These are phyloP conservation scores for Phataginus tricuspis DNA, from an alignment of 2,797 vertebrate genomes.

Conservation along the genomic window DNA sequence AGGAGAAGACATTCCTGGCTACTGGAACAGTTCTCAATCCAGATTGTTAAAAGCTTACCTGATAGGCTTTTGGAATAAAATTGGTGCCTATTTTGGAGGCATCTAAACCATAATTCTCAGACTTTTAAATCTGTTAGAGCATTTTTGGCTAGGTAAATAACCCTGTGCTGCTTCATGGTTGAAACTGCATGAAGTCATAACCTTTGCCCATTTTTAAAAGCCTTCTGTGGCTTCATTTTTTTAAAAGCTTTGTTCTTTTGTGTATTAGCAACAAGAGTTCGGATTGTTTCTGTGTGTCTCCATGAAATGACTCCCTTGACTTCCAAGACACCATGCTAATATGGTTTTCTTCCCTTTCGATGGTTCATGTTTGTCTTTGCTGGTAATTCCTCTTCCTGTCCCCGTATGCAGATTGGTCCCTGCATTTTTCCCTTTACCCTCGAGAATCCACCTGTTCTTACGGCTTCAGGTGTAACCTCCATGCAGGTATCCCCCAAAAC, in stretches of 20 bases:
- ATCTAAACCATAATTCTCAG: neutral
- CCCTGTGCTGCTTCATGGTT: neutral
- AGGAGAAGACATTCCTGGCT: slow-evolving; percentile 76
- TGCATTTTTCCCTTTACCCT: neutral
- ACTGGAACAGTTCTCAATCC: neutral
- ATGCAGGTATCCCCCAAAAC: neutral
- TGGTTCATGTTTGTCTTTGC: neutral
- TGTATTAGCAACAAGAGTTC: neutral
- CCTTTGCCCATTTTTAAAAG: neutral
- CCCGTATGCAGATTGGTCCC: neutral
- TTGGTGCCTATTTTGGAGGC: neutral
- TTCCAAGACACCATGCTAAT: neutral
- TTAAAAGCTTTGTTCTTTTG: neutral
- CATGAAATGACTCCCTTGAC: neutral
- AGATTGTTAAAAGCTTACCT: neutral
- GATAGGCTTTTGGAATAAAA: slow-evolving; percentile 34
- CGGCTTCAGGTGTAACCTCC: neutral
- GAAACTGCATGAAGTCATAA: neutral
- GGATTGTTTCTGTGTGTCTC: neutral
- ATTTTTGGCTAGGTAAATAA: slow-evolving; percentile 36
- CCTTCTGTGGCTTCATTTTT: neutral
- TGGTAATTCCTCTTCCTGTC: neutral
- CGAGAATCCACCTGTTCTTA: neutral
- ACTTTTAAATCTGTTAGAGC: slow-evolving; percentile 8
- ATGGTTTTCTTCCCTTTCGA: neutral